A percentile compares a stretch with the other conserved stretches of the same genome.
phyloP scores from a whole-genome alignment of 2,797 vertebrate species.

The Catostomus latipinnis region DNA sequence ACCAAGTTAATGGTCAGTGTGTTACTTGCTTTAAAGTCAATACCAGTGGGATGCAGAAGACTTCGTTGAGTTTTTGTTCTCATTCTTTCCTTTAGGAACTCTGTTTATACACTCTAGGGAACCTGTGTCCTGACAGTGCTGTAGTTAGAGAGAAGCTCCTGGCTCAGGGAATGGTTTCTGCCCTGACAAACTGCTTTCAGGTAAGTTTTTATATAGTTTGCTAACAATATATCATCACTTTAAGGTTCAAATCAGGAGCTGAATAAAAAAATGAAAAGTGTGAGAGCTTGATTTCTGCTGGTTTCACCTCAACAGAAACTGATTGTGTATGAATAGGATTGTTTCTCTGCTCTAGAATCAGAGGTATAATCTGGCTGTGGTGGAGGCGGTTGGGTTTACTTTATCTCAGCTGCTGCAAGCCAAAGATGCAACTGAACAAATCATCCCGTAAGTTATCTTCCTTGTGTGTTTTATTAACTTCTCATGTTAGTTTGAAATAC shows the following conservation, averaged over 20 bases:
- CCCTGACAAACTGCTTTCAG: slow-evolving; percentile 86
- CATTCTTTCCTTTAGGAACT: slow-evolving; percentile 82
- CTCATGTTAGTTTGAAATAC: neutral
- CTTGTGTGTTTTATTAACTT: neutral
- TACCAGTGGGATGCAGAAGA: neutral
- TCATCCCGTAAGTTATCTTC: slow-evolving; percentile 83
- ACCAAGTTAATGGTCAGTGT: slow-evolving; percentile 86
- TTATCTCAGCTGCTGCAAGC: slow-evolving; percentile 92
- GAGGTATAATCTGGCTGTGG: slow-evolving; percentile 84
- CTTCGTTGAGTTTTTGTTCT: neutral
- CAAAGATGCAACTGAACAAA: slow-evolving; percentile 81
- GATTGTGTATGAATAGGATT: no score
- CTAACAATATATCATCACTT: no score
- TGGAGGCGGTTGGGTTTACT: slow-evolving; percentile 91
- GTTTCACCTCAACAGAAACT: no score
- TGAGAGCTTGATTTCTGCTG: no score
- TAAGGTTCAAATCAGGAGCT: no score
- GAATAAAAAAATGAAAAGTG: no score
- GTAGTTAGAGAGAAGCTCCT: slow-evolving; percentile 85
- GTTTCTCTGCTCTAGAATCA: slow-evolving; percentile 72
- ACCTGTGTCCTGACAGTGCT: slow-evolving; percentile 87
- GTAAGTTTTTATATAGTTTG: slow-evolving; percentile 68
- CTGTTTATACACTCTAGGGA: slow-evolving; percentile 94
- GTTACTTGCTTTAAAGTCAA: neutral
- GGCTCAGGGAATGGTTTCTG: slow-evolving; percentile 90